These are phyloP conservation scores for Macrosoma leucophasiata DNA, from an alignment of 2,888 invertebrate genomes.

Conservation along the genomic window DNA sequence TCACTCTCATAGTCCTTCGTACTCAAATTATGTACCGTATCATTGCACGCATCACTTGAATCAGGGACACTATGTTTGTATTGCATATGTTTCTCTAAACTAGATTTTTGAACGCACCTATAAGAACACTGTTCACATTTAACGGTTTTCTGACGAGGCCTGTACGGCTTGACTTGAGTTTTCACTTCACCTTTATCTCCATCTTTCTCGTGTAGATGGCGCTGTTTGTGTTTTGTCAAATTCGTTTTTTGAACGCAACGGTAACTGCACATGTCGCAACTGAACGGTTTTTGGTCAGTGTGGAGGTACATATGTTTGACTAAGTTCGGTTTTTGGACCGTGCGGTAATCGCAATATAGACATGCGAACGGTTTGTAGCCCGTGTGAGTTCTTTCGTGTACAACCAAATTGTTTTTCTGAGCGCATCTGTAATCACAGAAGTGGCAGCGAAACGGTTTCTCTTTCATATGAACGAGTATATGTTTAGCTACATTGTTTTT, in stretches of 20 bases:
- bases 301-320: slow-evolving; percentile 72
- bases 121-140: slow-evolving; percentile 61
- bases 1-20: slow-evolving; percentile 35
- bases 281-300: slow-evolving; percentile 67
- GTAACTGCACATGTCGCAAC: slow-evolving; percentile 66
- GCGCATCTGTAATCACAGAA: slow-evolving; percentile 70
- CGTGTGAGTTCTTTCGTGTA: slow-evolving; percentile 69
- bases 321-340: slow-evolving; percentile 69
- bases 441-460: slow-evolving; percentile 66
- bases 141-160: slow-evolving; percentile 59
- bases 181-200: slow-evolving; percentile 47
- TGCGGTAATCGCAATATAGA: slow-evolving; percentile 65
- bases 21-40: slow-evolving; percentile 42
- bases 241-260: slow-evolving; percentile 70
- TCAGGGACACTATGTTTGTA: slow-evolving; percentile 48
- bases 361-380: slow-evolving; percentile 70
- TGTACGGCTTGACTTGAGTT: slow-evolving; percentile 51
- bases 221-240: slow-evolving; percentile 63
- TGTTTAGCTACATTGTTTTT: slow-evolving; percentile 72
- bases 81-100: slow-evolving; percentile 64
- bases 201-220: slow-evolving; percentile 59
- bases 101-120: slow-evolving; percentile 62
- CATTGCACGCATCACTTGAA: slow-evolving; percentile 9
- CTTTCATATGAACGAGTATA: slow-evolving; percentile 70
- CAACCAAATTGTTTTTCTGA: slow-evolving; percentile 68